Evolutionary conservation across 2,888 invertebrate species (phyloP), one percentile per base, ranked within the genome.

Genomic region (Melieria omissa): DNA sequence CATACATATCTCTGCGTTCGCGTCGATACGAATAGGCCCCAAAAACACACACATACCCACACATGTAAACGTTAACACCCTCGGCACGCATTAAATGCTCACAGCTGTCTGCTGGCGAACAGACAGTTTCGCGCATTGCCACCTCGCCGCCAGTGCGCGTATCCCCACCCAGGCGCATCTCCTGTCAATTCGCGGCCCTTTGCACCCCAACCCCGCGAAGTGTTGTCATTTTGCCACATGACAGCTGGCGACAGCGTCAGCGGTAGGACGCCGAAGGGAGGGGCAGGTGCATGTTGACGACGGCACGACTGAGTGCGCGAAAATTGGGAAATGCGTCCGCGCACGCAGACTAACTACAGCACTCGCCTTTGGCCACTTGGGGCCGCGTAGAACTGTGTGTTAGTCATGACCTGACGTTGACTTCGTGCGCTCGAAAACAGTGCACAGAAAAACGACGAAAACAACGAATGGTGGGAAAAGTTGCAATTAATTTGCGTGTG

Each of bases 381-480:
- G 29, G 9, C 5, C 9, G 14, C 9, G 52, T 52, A 45, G 55
- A 65, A 55, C 7, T 29, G 7, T 10, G 44, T 65, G 55, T 65
- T 65, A 65, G 65, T 65, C 65, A 65, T 65, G 55, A 65, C 65
- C 65, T 47, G 65, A 44, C 45, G 65, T 45, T 65, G 57, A 55
- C 65, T 65, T 55, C 45, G 44, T 46, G 44, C 14, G 55, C 29
- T 29, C 29, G 2, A 29, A 29, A 29, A 29, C 29, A 29, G 29
- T 29, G 29, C 29, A 29, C 2, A 29, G 29, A 29, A 29, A 29
- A 29, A 29, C 29, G 29, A 29, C 29, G 29, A 29, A 29, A 29
- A 29, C 29, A 29, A 29, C 29, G 29, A 29, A 29, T 29, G 29
- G 29, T 29, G 29, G 29, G 29, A 54, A 45, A 65, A 12, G 44